These are phyloP conservation scores for Hydrotaea diabolus DNA, from an alignment of 2,888 invertebrate genomes.

Conservation along the genomic window DNA sequence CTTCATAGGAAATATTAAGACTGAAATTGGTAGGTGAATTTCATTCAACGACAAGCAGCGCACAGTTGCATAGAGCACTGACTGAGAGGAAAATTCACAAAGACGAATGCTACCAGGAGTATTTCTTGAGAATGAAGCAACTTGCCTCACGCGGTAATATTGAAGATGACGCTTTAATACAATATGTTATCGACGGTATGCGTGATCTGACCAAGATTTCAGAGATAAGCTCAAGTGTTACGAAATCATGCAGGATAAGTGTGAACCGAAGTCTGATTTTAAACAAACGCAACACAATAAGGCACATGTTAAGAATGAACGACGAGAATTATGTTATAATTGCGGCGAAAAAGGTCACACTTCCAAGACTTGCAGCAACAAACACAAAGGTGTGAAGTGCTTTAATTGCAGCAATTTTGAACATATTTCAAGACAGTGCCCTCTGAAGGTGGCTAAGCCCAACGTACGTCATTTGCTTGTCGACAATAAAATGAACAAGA, in stretches of 20 bases:
- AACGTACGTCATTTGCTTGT: conserved; percentile 26
- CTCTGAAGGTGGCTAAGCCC: conserved; percentile 14
- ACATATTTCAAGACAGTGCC: conserved; percentile 51
- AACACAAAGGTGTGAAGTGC: conserved; percentile 49
- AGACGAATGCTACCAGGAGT: conserved; percentile 20
- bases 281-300: conserved; percentile 12
- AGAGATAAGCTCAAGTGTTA: conserved; percentile 27
- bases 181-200: conserved; percentile 30
- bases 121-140: conserved; percentile 32
- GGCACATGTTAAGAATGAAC: not conserved
- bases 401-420: conserved; percentile 45
- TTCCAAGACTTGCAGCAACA: conserved; percentile 37
- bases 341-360: conserved; percentile 53
- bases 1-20: conserved; percentile 25
- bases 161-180: conserved; percentile 27
- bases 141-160: conserved; percentile 23
- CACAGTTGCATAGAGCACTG: not conserved
- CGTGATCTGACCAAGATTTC: not conserved
- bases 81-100: not conserved
- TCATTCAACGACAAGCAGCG: conserved; percentile 3
- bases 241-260: conserved; percentile 3
- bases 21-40: conserved; percentile 21
- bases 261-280: not conserved
- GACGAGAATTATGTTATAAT: conserved; percentile 47
- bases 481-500: conserved; percentile 45